Conservation (phyloP, 1,140 invertebrate genomes). For the Acromyrmex charruanus region DNA sequence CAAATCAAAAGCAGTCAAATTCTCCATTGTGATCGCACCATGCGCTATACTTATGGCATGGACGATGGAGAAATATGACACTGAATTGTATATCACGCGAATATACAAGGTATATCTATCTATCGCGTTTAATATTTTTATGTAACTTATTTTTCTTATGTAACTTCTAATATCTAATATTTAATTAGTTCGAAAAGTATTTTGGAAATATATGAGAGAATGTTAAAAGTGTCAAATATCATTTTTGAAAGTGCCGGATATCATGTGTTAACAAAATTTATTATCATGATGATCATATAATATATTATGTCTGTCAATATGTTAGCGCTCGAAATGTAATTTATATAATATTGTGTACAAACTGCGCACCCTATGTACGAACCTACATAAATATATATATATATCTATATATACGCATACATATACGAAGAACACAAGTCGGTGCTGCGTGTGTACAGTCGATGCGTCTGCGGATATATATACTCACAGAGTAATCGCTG, state of each 20-base stretch:
- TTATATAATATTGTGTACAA: slow-evolving; percentile 36
- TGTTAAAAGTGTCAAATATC: background rate
- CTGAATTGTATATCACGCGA: slow-evolving; percentile 4
- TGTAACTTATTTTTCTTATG: too few species aligned
- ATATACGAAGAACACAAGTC: slow-evolving; percentile 35
- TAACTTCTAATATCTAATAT: too few species aligned
- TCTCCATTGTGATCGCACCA: slow-evolving; percentile 76
- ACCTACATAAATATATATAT: slow-evolving; percentile 39
- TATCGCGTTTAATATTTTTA: background rate
- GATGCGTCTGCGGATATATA: slow-evolving; percentile 58
- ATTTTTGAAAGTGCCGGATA: background rate
- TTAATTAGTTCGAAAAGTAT: background rate
- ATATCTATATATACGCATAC: background rate
- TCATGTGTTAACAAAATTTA: background rate
- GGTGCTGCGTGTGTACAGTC: slow-evolving; percentile 54
- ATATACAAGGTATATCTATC: slow-evolving; percentile 1
- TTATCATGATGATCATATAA: background rate
- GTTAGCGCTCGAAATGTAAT: slow-evolving; percentile 13
- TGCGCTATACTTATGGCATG: slow-evolving; percentile 55
- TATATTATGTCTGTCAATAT: background rate
- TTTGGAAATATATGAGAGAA: background rate
- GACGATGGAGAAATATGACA: slow-evolving; percentile 59
- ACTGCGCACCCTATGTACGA: background rate
- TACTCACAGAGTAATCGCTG: slow-evolving; percentile 62
- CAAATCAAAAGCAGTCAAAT: slow-evolving; percentile 81